Evolutionary conservation across 2,113 vertebrate species (phyloP).

Genomic region (Parus major): DNA sequence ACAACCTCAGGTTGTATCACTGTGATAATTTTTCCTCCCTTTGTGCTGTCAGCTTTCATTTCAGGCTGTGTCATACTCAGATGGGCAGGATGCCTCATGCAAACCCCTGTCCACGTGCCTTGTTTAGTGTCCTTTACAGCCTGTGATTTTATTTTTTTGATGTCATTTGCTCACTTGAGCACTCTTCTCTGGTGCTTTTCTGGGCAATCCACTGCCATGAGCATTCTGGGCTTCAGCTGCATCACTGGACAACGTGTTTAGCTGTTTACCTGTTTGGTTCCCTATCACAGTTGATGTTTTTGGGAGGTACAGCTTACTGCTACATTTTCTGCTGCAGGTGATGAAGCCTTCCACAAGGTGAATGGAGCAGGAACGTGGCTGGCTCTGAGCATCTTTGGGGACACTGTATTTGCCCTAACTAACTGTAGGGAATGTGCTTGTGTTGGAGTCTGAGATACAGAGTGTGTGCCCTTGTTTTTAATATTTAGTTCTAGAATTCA

Average conservation of each 20-base stretch:
- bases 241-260: neutral
- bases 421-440: accelerated
- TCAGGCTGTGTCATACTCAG: neutral
- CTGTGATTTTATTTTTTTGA: neutral
- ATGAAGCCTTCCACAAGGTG: neutral
- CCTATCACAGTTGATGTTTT: neutral
- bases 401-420: neutral
- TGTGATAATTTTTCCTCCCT: neutral
- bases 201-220: neutral
- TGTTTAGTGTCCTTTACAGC: neutral
- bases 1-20: neutral
- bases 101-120: neutral
- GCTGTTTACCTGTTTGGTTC: neutral
- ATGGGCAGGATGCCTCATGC: neutral
- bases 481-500: too few relatives aligned
- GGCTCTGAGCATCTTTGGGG: neutral
- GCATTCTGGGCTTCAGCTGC: neutral
- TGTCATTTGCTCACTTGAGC: neutral
- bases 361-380: accelerated
- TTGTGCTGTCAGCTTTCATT: slow-evolving; percentile 1
- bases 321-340: neutral
- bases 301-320: accelerated
- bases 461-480: too few relatives aligned
- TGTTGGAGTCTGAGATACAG: too few relatives aligned
- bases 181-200: neutral